These are phyloP conservation scores for Hypanus sabinus DNA, from an alignment of 2,113 vertebrate genomes.

Conservation along the genomic window DNA sequence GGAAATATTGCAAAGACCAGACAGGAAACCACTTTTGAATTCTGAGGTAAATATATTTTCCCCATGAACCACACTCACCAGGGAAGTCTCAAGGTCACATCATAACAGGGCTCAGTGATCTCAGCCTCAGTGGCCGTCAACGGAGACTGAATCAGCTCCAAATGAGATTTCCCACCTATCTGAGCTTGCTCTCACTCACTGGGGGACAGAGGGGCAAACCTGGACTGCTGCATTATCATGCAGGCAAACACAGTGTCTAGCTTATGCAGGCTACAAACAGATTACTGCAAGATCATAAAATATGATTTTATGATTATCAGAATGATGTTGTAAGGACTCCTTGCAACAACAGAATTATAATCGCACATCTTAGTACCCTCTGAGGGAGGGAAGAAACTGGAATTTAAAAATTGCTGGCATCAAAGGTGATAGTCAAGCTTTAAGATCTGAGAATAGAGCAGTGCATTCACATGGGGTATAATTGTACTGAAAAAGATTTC, in stretches of 20 bases:
- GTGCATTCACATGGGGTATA: too few species aligned
- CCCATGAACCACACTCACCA: neutral
- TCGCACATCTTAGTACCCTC: neutral
- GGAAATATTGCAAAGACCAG: neutral
- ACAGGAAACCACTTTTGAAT: neutral
- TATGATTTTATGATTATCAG: neutral
- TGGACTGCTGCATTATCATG: neutral
- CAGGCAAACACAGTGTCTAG: neutral
- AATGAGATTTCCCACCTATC: neutral
- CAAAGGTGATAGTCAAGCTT: neutral
- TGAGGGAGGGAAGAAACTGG: neutral
- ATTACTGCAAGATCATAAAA: neutral
- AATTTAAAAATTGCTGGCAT: neutral
- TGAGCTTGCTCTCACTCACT: neutral
- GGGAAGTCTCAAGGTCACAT: neutral
- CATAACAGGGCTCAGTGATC: neutral
- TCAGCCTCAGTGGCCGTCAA: neutral
- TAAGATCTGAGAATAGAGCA: neutral
- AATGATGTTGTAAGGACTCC: neutral
- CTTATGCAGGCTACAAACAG: neutral
- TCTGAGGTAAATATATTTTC: neutral
- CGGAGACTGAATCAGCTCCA: neutral
- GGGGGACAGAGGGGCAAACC: neutral
- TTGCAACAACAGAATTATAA: neutral
- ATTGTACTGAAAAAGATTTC: too few species aligned